phyloP scores from a whole-genome alignment of 2,797 vertebrate species.

The Pipistrellus pygmaeus region DNA sequence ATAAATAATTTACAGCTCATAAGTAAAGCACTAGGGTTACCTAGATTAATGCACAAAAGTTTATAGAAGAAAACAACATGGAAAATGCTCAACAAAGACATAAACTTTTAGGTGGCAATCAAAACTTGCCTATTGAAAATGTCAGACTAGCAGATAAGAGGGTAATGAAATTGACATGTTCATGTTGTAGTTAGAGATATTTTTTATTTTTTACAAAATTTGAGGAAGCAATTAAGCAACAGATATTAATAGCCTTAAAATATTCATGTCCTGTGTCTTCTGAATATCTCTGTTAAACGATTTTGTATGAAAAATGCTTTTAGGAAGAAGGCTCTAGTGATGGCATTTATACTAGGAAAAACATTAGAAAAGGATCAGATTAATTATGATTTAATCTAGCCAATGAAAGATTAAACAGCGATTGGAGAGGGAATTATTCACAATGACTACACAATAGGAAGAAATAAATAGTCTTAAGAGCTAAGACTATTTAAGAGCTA shows the following conservation, averaged over 20 bases:
- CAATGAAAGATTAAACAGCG: slow-evolving; percentile 1
- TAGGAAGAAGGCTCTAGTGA: background rate
- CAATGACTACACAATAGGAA: background rate
- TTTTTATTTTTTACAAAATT: slow-evolving; percentile 30
- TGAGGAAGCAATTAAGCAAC: background rate
- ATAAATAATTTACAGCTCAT: background rate
- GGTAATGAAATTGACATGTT: background rate
- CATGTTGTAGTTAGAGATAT: background rate
- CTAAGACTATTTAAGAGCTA: background rate
- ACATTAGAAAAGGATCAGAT: background rate
- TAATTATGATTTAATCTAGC: slow-evolving; percentile 10
- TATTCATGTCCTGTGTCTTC: background rate
- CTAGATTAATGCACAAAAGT: background rate
- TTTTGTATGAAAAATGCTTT: slow-evolving; percentile 28
- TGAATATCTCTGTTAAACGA: background rate
- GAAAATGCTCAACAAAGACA: background rate
- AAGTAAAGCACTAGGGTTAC: background rate
- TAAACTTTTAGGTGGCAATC: background rate
- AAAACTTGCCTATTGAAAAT: background rate
- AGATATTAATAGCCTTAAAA: background rate
- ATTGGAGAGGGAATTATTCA: slow-evolving; percentile 42
- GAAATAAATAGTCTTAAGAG: background rate
- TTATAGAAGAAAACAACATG: slow-evolving; percentile 4
- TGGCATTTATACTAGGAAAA: slow-evolving; percentile 28
- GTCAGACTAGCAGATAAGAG: background rate